Conservation (phyloP, 2,888 invertebrate genomes). For the Digitonthophagus gazella region DNA sequence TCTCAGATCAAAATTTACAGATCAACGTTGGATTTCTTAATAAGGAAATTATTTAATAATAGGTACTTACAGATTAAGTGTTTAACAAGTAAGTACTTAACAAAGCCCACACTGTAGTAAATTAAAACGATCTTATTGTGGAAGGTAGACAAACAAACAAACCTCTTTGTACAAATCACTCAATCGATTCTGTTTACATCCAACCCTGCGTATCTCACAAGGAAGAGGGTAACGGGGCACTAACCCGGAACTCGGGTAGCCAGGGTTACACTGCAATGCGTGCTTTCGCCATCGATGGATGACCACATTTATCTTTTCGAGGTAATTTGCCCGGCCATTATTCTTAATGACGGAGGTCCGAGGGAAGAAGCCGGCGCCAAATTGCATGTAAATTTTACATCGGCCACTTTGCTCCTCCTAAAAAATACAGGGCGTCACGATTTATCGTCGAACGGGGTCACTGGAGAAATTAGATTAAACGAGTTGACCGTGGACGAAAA, state of each 20-base stretch:
- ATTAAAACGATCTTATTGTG: neutral
- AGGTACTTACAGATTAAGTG: no score
- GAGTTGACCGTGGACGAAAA: neutral
- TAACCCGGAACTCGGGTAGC: neutral
- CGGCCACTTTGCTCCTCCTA: slow-evolving; percentile 3
- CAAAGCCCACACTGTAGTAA: no score
- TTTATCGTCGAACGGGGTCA: neutral
- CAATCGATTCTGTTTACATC: neutral
- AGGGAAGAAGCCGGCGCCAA: slow-evolving; percentile 12
- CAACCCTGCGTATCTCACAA: neutral
- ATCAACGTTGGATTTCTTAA: no score
- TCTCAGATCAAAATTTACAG: no score
- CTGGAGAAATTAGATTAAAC: neutral
- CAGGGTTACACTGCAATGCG: slow-evolving; percentile 27
- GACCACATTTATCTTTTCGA: slow-evolving; percentile 39
- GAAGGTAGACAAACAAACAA: neutral
- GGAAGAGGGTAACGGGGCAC: neutral
- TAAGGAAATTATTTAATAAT: no score
- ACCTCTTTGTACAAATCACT: neutral
- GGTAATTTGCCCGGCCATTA: slow-evolving; percentile 39
- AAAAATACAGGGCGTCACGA: neutral
- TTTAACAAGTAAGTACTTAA: no score
- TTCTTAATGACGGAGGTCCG: slow-evolving; percentile 25
- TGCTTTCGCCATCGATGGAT: slow-evolving; percentile 38
- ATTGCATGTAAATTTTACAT: slow-evolving; percentile 27